Evolutionary conservation across 2,113 vertebrate genomes (phyloP), one percentile per base, ranked within the genome.

Genomic region (Triplophysa rosa): DNA sequence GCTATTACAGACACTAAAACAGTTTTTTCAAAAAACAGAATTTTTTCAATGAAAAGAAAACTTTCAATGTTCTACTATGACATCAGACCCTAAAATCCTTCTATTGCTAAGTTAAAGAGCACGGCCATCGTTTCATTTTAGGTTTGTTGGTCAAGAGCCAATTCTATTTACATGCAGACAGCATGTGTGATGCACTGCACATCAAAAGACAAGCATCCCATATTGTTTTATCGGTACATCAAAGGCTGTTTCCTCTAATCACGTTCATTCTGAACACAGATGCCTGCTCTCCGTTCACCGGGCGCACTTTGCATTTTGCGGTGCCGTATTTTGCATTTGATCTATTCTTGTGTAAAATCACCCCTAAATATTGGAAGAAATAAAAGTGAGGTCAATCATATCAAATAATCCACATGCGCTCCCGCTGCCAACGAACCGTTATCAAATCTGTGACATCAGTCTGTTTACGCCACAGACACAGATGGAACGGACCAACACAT

Each of bases 201-300:
- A 62, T 79, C 67, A 79, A 79, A 79, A 69, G 59, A 17, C 4
- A 67, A 65, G 14, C 19, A 40, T 66, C 64, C 66, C 65, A 42
- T 64, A 64, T 83, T 79, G 73, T 54, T 23, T 62, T 64, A 68
- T 74, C 75, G 68, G 45, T 42, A 58, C 69, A 84, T 84, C 83
- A 84, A 81, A 81, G 64, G 37, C 13, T 14, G 11, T 80, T 61
- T 24, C 8, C 45, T 56, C n/a, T 63, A 69, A 81, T 74, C 42
- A 81, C 26, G 19, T 16, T 62, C 26, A 29, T 77, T 24, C 62
- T 24, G 37, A 67, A 71, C 3, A 14, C 47, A 45, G 45, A 71
- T 77, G 21, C 52, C 17, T 67, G 26, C 24, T 67, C n/a, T 49
- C 52, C 61, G 45, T 12, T 49, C 24, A 54, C 40, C 33, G 67